Percentiles rank a stretch among this genome's conserved stretches.
Evolutionary conservation across 2,797 vertebrate genomes (phyloP).

Genomic region (Oreortyx pictus): DNA sequence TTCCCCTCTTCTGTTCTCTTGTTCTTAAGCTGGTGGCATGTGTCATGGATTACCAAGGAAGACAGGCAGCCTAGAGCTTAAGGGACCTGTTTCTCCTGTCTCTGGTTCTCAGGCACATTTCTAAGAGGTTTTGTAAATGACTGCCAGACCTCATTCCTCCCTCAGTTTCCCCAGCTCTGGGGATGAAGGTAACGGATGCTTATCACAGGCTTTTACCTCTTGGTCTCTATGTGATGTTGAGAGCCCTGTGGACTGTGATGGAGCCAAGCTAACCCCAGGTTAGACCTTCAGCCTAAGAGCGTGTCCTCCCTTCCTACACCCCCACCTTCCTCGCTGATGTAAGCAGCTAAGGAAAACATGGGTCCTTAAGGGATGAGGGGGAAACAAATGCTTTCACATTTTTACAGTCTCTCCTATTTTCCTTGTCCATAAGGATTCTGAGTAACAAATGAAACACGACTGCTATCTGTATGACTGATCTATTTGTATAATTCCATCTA

Average conservation of each 20-base stretch:
- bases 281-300: background rate
- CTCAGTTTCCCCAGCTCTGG: slow-evolving; percentile 30
- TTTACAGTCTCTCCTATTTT: slow-evolving; percentile 78
- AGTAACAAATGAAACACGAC: slow-evolving; percentile 90
- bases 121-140: background rate
- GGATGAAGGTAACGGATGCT: background rate
- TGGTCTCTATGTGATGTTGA: slow-evolving; percentile 21
- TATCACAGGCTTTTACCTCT: slow-evolving; percentile 12
- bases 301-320: background rate
- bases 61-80: slow-evolving; percentile 17
- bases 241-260: background rate
- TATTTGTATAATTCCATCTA: slow-evolving; percentile 87
- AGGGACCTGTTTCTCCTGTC: background rate
- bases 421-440: slow-evolving; percentile 88
- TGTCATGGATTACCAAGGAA: slow-evolving; percentile 1
- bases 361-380: slow-evolving; percentile 82
- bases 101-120: background rate
- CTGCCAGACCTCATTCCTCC: background rate
- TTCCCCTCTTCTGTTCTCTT: background rate
- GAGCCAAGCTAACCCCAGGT: background rate
- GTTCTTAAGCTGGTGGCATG: background rate
- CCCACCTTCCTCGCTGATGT: background rate
- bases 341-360: slow-evolving; percentile 75
- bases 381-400: slow-evolving; percentile 88
- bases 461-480: slow-evolving; percentile 87